phyloP scores from a whole-genome alignment of 2,797 vertebrate species.

The Squalus acanthias region DNA sequence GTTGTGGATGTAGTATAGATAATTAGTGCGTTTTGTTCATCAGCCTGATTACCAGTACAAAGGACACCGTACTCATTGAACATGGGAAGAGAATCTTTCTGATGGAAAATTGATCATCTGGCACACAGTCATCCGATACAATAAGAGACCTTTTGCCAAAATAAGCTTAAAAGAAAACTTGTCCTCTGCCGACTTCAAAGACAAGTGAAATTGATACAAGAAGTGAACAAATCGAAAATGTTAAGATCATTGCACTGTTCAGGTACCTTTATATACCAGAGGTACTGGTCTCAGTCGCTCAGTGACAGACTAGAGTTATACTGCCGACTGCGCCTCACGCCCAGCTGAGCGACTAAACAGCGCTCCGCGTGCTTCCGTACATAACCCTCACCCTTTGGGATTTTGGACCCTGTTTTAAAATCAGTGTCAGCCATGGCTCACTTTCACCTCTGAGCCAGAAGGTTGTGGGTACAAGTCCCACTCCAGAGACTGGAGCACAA shows the following conservation, averaged over 20 bases:
- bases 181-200: not conserved
- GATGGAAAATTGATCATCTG: not conserved
- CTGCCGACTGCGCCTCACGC: not conserved
- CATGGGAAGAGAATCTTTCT: not conserved
- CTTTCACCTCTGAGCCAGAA: no score
- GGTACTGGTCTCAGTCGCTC: not conserved
- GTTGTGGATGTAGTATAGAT: not conserved
- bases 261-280: not conserved
- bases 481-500: no score
- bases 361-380: no score
- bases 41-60: not conserved
- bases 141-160: not conserved
- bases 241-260: not conserved
- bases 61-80: not conserved
- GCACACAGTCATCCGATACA: not conserved
- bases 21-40: not conserved
- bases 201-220: not conserved
- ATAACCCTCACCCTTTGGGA: not conserved
- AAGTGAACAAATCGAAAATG: not conserved
- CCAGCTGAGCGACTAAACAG: not conserved
- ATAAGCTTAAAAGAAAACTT: not conserved
- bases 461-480: no score
- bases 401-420: not conserved
- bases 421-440: no score
- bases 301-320: not conserved